Evolutionary conservation across 2,113 vertebrate species (phyloP), one percentile per base, ranked within the genome.

Genomic region (Ardeotis arabs): DNA sequence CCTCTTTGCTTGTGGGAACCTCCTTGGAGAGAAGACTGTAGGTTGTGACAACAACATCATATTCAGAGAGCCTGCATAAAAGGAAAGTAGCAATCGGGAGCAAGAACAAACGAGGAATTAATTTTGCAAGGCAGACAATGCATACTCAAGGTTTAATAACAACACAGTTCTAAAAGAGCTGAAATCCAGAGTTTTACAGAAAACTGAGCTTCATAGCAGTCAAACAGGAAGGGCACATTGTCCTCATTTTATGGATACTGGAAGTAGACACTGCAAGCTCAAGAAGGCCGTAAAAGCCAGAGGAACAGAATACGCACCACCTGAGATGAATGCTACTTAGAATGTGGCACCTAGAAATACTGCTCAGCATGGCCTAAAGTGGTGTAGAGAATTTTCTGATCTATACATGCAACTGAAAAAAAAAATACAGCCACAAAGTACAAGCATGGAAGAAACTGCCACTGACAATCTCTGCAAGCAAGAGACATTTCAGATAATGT

Each of bases 31-130:
- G 96, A 90, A 99, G 97, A 92, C 97, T 98, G 75, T 99, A 99
- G 9, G 99, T 99, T 81, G 99, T 99, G 95, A 99, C 98, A 86
- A 99, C 99, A 29, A 99, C 97, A 68, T 99, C 99, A 45, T 99
- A 98, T 33, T 96, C 97, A 15, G 99, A 98, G 44, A 99, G 98
- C 58, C 99, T 99, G 94, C 18, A 35, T 2, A 76, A 90, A 94
- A 67, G 80, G 3, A 90, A 76, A 11, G 44, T 52, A 89, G 33
- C 56, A 25, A 82, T 87, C 7, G 82, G 64, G 53, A 79, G 55
- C 12, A 60, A 53, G 39, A 80, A 60, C 6, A 63, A 27, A 45
- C 14, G 20, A 56, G 19, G 29, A 92, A 47, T 37, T 67, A 0
- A 27, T 84, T 86, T 62, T 88, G 31, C 55, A 73, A 72, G 35